Evolutionary conservation across 2,888 invertebrate species (phyloP).

Genomic region (Gibbula magus): DNA sequence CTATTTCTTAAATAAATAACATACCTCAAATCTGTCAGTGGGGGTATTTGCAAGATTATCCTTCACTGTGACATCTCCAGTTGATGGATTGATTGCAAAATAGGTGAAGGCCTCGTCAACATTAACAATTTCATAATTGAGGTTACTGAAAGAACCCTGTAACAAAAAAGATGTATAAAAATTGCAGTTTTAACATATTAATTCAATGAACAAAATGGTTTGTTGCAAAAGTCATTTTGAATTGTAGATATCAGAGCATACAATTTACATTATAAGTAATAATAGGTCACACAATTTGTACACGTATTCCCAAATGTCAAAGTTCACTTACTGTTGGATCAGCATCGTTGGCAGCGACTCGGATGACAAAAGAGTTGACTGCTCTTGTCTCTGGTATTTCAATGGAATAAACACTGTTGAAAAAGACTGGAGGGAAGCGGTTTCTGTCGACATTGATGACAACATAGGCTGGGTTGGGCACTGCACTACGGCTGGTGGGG

Average conservation of each 20-base stretch:
- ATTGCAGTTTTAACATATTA: too few species aligned
- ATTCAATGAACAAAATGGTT: too few species aligned
- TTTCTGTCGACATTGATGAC: conserved; percentile 50
- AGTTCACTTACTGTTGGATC: conserved; percentile 48
- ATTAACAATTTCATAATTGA: neutral
- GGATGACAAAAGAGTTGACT: conserved; percentile 37
- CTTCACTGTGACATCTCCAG: neutral
- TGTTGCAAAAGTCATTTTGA: too few species aligned
- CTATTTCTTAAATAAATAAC: neutral
- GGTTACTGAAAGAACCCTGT: neutral
- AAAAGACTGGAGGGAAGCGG: conserved; percentile 48
- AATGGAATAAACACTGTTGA: conserved; percentile 34
- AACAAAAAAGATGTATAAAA: neutral
- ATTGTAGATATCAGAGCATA: too few species aligned
- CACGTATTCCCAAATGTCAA: neutral
- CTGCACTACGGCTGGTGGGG: conserved; percentile 42
- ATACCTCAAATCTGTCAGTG: neutral
- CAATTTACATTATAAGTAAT: too few species aligned
- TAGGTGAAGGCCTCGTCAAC: neutral
- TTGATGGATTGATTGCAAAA: neutral
- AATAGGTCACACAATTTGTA: too few species aligned
- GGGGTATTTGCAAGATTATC: neutral
- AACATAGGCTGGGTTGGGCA: conserved; percentile 37
- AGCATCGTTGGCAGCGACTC: conserved; percentile 53
- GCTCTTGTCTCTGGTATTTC: conserved; percentile 38